A percentile compares a stretch with the other conserved stretches of the same genome.
phyloP scores from a whole-genome alignment of 2,113 vertebrate genomes.

The Embiotoca jacksoni region DNA sequence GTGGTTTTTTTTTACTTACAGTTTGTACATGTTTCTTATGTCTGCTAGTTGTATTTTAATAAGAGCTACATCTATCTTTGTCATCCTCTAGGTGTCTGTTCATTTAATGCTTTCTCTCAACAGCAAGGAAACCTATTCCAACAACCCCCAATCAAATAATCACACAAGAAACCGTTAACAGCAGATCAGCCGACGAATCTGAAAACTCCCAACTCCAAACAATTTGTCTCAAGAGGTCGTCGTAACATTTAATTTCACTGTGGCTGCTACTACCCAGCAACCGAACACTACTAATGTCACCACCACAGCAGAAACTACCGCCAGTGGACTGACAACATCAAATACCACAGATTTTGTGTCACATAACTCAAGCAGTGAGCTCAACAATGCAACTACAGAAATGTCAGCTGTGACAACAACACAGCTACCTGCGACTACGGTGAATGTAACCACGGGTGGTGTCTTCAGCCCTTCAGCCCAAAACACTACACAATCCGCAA shows the following conservation, averaged over 20 bases:
- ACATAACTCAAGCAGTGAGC: not conserved
- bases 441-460: conserved; percentile 15
- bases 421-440: not conserved
- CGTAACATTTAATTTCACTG: conserved; percentile 2
- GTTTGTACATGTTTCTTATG: not conserved
- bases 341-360: conserved; percentile 15
- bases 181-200: not conserved
- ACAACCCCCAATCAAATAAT: conserved; percentile 23
- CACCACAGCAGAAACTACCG: conserved; percentile 9
- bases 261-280: not conserved
- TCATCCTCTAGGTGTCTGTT: not conserved
- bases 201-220: not conserved
- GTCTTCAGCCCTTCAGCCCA: conserved; percentile 8
- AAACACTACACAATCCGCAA: conserved; percentile 14
- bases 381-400: conserved; percentile 15
- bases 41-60: not conserved
- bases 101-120: conserved; percentile 3
- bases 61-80: not conserved
- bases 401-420: conserved; percentile 13
- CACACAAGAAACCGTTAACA: conserved; percentile 1
- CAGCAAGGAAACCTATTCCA: conserved; percentile 47
- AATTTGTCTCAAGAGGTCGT: not conserved
- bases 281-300: not conserved
- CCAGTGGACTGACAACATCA: not conserved
- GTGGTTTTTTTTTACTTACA: not conserved